Evolutionary conservation across 2,888 invertebrate genomes (phyloP), one percentile per base, ranked within the genome.

Genomic region (Amphipoea lucens): DNA sequence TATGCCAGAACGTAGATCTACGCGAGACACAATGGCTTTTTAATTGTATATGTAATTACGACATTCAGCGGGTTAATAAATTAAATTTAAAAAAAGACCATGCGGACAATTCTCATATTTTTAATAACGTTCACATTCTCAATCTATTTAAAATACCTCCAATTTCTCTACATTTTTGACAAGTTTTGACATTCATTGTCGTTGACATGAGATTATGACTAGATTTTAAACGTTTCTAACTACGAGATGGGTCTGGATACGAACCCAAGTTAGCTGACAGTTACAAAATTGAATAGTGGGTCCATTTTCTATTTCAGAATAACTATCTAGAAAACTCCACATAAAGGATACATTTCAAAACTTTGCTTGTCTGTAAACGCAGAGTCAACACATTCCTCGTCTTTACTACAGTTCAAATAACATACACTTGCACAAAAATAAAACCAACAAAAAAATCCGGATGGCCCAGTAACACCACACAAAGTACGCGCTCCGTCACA

Each of bases 401-500:
- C 5, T 63, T 17, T 51, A 20, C 48, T 0, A 12, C 4, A 54
- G 5, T 54, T 54, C 12, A 71, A 42, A 62, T 5, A 71, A 20
- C 20, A 60, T n/a, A 65, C 6, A 2, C 20, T 40, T 51, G 1
- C 11, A 42, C 29, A 54, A 54, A 63, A 42, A 42, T 36, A 70
- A 69, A 48, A 4, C 40, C 29, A 12, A 67, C 40, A 29, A 48
- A 60, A 48, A 67, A 29, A n/a, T 17, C 72, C 45, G 14, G 68
- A 78, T 63, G 20, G 40, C 57, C 71, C 77, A 81, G 60, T 79
- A 81, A 83, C 83, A 84, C 60, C 63, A 62, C 51, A 75, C 79
- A 86, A 84, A 83, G 14, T 4, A 48, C 48, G 48, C 14, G 48
- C 65, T 78, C 71, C 70, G 74, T 79, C 80, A 84, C 79, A 77